A percentile compares a stretch with the other conserved stretches of the same genome.
These are phyloP conservation scores for Xylocampa areola DNA, from an alignment of 2,888 invertebrate genomes.

Conservation along the genomic window DNA sequence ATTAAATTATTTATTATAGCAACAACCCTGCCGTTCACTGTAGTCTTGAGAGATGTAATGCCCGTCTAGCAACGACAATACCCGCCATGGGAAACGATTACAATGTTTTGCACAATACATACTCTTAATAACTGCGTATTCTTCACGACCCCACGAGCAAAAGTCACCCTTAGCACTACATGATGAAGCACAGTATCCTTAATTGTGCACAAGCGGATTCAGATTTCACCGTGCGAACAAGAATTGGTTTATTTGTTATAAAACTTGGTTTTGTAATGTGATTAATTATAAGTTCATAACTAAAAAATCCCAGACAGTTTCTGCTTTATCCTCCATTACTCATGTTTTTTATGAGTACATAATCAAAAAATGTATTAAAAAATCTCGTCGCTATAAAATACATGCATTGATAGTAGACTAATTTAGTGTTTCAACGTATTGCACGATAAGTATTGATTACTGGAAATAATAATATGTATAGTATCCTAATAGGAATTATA, in stretches of 20 bases:
- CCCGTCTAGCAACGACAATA: constrained; percentile 53
- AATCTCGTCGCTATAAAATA: no score
- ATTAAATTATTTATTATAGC: constrained; percentile 2
- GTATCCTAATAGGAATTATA: no score
- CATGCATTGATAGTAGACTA: no score
- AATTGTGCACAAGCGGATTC: constrained; percentile 24
- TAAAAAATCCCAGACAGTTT: constrained; percentile 8
- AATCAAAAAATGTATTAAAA: no score
- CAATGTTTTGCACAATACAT: constrained; percentile 61
- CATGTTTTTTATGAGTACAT: no score
- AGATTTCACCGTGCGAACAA: constrained; percentile 58
- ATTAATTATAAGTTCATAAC: constrained; percentile 13
- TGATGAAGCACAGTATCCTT: constrained; percentile 22
- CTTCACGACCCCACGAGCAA: constrained; percentile 39
- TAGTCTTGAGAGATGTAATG: constrained; percentile 48
- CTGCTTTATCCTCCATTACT: constrained; percentile 22
- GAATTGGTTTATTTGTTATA: constrained; percentile 47
- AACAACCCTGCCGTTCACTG: constrained; percentile 40
- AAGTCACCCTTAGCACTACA: constrained; percentile 35
- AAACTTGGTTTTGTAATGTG: constrained; percentile 41
- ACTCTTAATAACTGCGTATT: constrained; percentile 53
- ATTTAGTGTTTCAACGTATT: no score
- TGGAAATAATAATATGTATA: no score
- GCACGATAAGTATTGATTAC: no score
- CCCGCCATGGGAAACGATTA: constrained; percentile 60